phyloP scores from a whole-genome alignment of 2,797 vertebrate species.

The Oryzias sinensis region DNA sequence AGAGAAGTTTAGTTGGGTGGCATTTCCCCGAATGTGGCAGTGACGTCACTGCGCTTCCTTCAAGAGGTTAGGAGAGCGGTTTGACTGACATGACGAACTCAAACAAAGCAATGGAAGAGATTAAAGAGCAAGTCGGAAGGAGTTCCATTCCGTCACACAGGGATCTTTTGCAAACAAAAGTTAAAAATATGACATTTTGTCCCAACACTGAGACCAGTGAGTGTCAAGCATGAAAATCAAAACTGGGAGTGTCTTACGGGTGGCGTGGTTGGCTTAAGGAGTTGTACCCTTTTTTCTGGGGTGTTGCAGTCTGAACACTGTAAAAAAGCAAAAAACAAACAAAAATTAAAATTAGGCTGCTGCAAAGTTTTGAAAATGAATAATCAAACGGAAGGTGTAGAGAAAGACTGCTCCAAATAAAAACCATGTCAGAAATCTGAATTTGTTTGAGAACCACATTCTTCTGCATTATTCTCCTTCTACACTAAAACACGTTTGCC shows the following conservation, averaged over 20 bases:
- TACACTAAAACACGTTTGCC: too few relatives aligned
- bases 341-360: too few relatives aligned
- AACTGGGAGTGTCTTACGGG: conserved; percentile 42
- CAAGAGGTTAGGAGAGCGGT: conserved; percentile 48
- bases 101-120: conserved; percentile 14
- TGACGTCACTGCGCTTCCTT: conserved; percentile 63
- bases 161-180: neutral
- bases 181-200: neutral
- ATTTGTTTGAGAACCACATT: too few relatives aligned
- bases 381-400: too few relatives aligned
- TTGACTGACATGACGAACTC: conserved; percentile 25
- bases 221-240: conserved; percentile 7
- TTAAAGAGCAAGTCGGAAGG: conserved; percentile 3
- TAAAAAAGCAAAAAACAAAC: conserved; percentile 22
- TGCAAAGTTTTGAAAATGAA: too few relatives aligned
- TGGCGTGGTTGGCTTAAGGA: neutral
- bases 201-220: conserved; percentile 4
- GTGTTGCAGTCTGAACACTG: conserved; percentile 31
- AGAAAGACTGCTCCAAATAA: too few relatives aligned
- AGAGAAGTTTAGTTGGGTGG: conserved; percentile 43
- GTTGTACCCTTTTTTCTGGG: neutral
- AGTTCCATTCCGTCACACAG: neutral
- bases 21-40: conserved; percentile 69
- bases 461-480: too few relatives aligned
- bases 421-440: too few relatives aligned